Base-by-base conservation (phyloP, 2,113 vertebrate genomes). In the Pollachius pollachius region DNA sequence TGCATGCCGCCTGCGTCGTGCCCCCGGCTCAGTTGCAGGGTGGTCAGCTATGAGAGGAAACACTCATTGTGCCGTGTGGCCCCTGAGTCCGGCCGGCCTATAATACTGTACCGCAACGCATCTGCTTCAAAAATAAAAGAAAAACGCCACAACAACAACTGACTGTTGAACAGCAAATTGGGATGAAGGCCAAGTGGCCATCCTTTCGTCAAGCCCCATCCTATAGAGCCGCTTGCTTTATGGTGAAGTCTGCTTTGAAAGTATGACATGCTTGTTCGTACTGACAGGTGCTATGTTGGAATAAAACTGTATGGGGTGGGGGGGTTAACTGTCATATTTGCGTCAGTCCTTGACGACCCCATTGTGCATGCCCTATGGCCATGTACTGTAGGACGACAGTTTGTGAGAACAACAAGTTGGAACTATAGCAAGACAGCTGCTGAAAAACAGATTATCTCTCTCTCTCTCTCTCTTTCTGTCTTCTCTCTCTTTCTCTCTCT, bases 11-110 rank as follows among this genome's bases (percentile, higher is more conserved):
- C 62, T 19, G 64, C 54, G 4, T 57, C 56, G 57, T 48, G 57
- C 69, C 91, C 90, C 93, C 92, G 90, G 92, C 93, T 94, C 92
- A 64, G 89, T 92, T 89, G 91, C 92, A 91, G 92, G 92, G 90
- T 91, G 93, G 91, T 94, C 93, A 92, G 93, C 92, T 89, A 92
- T 91, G 88, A 93, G 88, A 95, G 93, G 92, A 95, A 94, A 94
- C 94, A 92, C 85, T 91, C 90, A 92, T 94, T 95, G 88, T 82
- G 77, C 41, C 12, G 8, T 48, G 41, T 48, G 41, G 41, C 2
- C 41, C 41, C 41, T 9, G 8, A 48, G 41, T 9, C 41, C 41
- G 41, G 41, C 41, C 41, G 12, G 41, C 41, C 41, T 9, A 48
- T 48, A 12, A 48, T 48, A 48, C 41, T 48, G 37, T 41, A 41